Evolutionary conservation across 2,888 invertebrate genomes (phyloP).

Genomic region (Amphipoea oculea): DNA sequence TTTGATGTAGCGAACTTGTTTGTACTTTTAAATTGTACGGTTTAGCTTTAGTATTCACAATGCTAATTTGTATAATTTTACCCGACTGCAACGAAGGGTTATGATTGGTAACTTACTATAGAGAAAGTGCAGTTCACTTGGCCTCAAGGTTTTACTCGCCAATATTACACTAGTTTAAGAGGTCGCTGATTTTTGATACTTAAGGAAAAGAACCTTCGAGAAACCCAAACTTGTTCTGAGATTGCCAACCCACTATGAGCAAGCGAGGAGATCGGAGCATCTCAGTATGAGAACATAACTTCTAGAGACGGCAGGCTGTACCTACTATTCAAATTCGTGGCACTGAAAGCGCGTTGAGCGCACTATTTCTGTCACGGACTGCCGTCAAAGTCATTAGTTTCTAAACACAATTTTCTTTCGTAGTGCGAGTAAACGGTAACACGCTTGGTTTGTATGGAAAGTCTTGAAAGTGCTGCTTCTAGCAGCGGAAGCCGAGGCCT

Average conservation of each 20-base stretch:
- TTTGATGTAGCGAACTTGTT: not conserved
- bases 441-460: not conserved
- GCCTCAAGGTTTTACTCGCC: too few relatives aligned
- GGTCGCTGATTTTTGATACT: not conserved
- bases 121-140: not conserved
- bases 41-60: not conserved
- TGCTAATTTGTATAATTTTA: not conserved
- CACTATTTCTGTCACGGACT: not conserved
- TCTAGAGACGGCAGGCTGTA: not conserved
- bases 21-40: not conserved
- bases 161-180: not conserved
- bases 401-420: not conserved
- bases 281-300: not conserved
- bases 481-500: not conserved
- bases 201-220: not conserved
- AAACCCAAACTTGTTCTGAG: not conserved
- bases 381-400: not conserved
- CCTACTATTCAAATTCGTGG: not conserved
- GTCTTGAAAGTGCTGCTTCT: not conserved
- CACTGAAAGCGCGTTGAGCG: not conserved
- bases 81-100: not conserved
- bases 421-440: not conserved
- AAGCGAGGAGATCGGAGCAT: not conserved
- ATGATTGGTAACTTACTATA: not conserved
- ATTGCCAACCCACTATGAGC: not conserved